Evolutionary conservation across 2,113 vertebrate genomes (phyloP).

Genomic region (Haplotaxodon microlepis): DNA sequence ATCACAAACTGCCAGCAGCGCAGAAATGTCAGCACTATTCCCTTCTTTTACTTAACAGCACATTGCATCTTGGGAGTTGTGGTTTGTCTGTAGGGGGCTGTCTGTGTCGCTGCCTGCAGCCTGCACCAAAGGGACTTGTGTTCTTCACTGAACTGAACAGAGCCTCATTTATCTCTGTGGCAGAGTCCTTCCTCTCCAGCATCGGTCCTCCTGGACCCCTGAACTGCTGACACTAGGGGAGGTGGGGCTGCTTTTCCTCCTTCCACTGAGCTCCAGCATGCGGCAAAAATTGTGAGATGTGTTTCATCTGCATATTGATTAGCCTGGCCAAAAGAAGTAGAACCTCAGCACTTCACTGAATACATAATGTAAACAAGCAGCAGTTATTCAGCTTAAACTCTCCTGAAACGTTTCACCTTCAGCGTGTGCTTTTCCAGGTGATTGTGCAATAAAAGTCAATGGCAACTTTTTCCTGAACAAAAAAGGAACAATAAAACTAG

Average conservation of each 20-base stretch:
- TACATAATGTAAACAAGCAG: slow-evolving; percentile 61
- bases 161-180: slow-evolving; percentile 64
- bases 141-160: slow-evolving; percentile 31
- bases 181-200: slow-evolving; percentile 46
- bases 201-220: slow-evolving; percentile 47
- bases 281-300: slow-evolving; percentile 56
- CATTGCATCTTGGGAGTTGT: slow-evolving; percentile 69
- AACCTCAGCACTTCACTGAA: slow-evolving; percentile 66
- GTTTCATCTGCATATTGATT: slow-evolving; percentile 71
- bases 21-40: slow-evolving; percentile 58
- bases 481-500: not conserved
- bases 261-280: slow-evolving; percentile 34
- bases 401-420: not conserved
- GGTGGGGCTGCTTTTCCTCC: not conserved
- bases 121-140: slow-evolving; percentile 36
- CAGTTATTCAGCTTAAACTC: slow-evolving; percentile 46
- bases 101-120: slow-evolving; percentile 33
- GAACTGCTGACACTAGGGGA: slow-evolving; percentile 53
- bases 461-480: slow-evolving; percentile 4
- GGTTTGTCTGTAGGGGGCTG: slow-evolving; percentile 48
- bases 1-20: slow-evolving; percentile 51
- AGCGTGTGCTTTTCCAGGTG: slow-evolving; percentile 7
- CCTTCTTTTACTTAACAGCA: slow-evolving; percentile 51
- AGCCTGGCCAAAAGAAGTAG: slow-evolving; percentile 48
- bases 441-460: slow-evolving; percentile 19